Evolutionary conservation across 1,140 invertebrate species (phyloP).

Genomic region (Drosophila auraria): DNA sequence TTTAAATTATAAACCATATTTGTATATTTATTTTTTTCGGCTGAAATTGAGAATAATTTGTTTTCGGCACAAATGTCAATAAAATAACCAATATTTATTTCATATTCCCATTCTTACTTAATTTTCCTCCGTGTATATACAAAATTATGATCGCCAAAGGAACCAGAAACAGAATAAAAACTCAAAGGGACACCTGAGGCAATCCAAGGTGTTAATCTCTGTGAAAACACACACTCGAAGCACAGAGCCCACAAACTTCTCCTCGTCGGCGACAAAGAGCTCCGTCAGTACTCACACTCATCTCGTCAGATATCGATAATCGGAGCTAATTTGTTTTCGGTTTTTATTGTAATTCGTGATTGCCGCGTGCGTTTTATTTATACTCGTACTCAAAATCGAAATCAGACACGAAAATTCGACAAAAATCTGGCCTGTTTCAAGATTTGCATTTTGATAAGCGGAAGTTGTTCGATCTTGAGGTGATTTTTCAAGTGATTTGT

Average conservation of each 20-base stretch:
- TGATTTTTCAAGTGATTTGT: slow-evolving; percentile 25
- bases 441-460: slow-evolving; percentile 76
- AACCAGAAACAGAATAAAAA: slow-evolving; percentile 6
- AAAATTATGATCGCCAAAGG: slow-evolving; percentile 4
- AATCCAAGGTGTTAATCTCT: slow-evolving; percentile 46
- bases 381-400: slow-evolving; percentile 41
- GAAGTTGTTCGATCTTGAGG: slow-evolving; percentile 52
- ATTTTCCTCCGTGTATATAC: slow-evolving; percentile 14
- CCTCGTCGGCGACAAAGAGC: not conserved
- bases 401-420: slow-evolving; percentile 17
- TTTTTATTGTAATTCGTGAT: slow-evolving; percentile 59
- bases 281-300: not conserved
- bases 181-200: slow-evolving; percentile 50
- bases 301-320: slow-evolving; percentile 62
- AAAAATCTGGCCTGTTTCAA: slow-evolving; percentile 46
- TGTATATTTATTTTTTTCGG: no score
- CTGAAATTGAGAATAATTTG: no score
- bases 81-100: no score
- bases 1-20: no score
- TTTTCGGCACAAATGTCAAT: no score
- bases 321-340: slow-evolving; percentile 71
- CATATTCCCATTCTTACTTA: no score
- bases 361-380: slow-evolving; percentile 75
- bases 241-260: slow-evolving; percentile 4
- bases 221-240: slow-evolving; percentile 22